Evolutionary conservation across 2,113 vertebrate genomes (phyloP).

Genomic region (Sapayoa aenigma): DNA sequence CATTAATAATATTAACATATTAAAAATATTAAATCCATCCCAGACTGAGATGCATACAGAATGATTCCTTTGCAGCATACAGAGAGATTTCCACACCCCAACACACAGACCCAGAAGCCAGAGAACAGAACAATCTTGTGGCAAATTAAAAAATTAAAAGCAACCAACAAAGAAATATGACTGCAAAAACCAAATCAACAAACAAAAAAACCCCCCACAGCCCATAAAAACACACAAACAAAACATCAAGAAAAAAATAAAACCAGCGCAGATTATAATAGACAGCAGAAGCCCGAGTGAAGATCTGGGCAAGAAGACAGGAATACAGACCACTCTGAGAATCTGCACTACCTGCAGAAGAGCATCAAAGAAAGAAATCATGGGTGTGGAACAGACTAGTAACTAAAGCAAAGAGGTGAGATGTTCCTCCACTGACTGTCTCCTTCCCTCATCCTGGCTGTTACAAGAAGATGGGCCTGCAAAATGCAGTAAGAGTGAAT

Average conservation of each 20-base stretch:
- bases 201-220: neutral
- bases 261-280: neutral
- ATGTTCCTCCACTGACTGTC: neutral
- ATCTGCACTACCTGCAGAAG: neutral
- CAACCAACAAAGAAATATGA: neutral
- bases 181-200: neutral
- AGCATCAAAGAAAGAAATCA: neutral
- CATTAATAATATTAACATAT: too few relatives aligned
- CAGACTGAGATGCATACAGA: too few relatives aligned
- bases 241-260: neutral
- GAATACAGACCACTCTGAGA: neutral
- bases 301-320: neutral
- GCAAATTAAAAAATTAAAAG: neutral
- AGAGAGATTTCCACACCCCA: neutral
- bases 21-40: too few relatives aligned
- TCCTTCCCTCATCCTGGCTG: neutral
- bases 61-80: neutral
- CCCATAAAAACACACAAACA: neutral
- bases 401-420: neutral
- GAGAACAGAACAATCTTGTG: neutral
- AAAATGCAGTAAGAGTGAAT: neutral
- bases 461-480: neutral
- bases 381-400: neutral
- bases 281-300: neutral
- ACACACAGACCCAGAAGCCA: neutral